A percentile compares a stretch with the other conserved stretches of the same genome.
These are phyloP conservation scores for Rhinichthys klamathensis DNA, from an alignment of 2,113 vertebrate genomes.

Conservation along the genomic window DNA sequence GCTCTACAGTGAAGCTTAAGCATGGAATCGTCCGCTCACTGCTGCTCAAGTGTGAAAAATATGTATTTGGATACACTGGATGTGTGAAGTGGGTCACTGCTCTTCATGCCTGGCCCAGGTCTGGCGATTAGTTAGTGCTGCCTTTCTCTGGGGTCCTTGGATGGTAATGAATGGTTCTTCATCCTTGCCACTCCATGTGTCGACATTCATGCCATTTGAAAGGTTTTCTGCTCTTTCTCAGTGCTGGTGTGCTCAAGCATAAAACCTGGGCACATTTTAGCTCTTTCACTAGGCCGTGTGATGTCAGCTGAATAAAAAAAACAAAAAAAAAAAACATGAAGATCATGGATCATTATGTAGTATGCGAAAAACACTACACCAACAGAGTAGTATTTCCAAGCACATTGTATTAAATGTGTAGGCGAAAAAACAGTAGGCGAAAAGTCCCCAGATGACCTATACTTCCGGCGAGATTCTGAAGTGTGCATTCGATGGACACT, in stretches of 20 bases:
- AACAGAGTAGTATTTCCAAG: too few species aligned
- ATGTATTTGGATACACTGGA: slow-evolving; percentile 54
- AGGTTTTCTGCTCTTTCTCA: background rate
- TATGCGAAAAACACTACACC: too few species aligned
- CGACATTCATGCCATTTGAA: slow-evolving; percentile 13
- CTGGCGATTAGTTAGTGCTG: slow-evolving; percentile 31
- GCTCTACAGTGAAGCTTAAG: background rate
- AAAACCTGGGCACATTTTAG: background rate
- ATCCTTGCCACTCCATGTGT: slow-evolving; percentile 14
- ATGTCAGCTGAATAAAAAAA: background rate
- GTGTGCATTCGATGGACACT: too few species aligned
- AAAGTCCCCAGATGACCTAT: too few species aligned
- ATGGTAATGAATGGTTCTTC: slow-evolving; percentile 40
- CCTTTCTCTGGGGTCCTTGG: slow-evolving; percentile 37
- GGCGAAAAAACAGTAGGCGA: too few species aligned
- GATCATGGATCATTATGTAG: too few species aligned
- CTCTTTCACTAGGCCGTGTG: background rate
- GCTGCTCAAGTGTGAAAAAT: slow-evolving; percentile 53
- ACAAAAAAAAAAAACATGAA: background rate
- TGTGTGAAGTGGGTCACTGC: slow-evolving; percentile 55
- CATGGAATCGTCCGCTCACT: slow-evolving; percentile 19
- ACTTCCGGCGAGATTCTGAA: too few species aligned
- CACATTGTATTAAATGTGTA: too few species aligned
- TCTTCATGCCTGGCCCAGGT: slow-evolving; percentile 33
- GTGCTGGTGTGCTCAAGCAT: background rate